Evolutionary conservation across 2,797 vertebrate genomes (phyloP), one percentile per base, ranked within the genome.

Genomic region (Arrhamphus sclerolepis): DNA sequence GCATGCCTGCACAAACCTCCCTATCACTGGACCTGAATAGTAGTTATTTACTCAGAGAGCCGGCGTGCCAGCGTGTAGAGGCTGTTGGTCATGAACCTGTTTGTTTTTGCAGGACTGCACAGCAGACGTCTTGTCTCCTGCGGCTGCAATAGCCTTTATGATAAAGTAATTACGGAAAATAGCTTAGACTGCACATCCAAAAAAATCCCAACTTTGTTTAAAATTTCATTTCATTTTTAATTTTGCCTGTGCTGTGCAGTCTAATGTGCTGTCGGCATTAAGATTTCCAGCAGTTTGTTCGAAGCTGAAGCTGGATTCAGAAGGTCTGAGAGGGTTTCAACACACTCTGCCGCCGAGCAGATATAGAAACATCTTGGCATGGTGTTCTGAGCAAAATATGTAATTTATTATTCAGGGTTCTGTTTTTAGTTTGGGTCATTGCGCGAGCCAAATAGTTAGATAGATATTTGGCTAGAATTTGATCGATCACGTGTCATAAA

Each of bases 51-150:
- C 54, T 24, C 49, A 58, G 34, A 42, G 20, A 64, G 62, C 14
- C 17, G 2, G 54, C 24, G 52, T 60, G 64, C 41, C 57, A 69
- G 46, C 44, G 17, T 29, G 51, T 26, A 63, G 39, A 56, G 24
- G 51, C 74, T 61, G 66, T 56, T 46, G 50, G 50, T 63, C 56
- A 54, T 56, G 56, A 72, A 76, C 62, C 38, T 46, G 72, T 79
- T 77, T 76, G 65, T 64, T 71, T n/a, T 59, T 69, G 44, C 46
- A 21, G 50, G 44, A 48, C 41, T 38, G 51, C 58, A 50, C 48
- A 5, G 41, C 70, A 64, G 44, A 63, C 39, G 26, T 56, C 60
- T 46, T 31, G 40, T 71, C 60, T 65, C 47, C 31, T 38, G 56
- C 46, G 52, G 16, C 54, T 40, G 49, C 21, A 22, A 22, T 50